These are phyloP conservation scores for Pimpla rufipes DNA, from an alignment of 2,888 invertebrate species.

Conservation along the genomic window DNA sequence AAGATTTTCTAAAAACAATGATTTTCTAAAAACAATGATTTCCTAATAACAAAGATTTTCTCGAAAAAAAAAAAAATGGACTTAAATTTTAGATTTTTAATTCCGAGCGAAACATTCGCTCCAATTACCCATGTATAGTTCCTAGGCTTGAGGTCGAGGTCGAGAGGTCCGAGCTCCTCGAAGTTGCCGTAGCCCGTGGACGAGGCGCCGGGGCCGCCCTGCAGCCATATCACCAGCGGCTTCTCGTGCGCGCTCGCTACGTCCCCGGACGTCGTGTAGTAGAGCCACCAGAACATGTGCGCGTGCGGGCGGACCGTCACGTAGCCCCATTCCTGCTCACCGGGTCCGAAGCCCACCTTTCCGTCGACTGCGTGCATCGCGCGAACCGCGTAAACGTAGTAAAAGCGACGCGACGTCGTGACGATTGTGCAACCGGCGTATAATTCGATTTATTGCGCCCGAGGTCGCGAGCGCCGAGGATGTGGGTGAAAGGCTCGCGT, in stretches of 20 bases:
- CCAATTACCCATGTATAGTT: slow-evolving; percentile 91
- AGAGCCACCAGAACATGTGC: slow-evolving; percentile 96
- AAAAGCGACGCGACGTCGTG: neutral
- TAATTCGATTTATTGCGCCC: neutral
- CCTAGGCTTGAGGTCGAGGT: slow-evolving; percentile 89
- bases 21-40: too few species aligned
- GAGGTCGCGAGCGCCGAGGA: neutral
- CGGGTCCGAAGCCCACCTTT: slow-evolving; percentile 86
- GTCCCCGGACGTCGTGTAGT: slow-evolving; percentile 90
- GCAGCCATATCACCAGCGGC: slow-evolving; percentile 95
- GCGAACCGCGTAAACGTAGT: too few species aligned
- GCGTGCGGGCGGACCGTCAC: slow-evolving; percentile 91
- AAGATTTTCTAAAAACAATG: too few species aligned
- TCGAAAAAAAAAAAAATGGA: too few species aligned
- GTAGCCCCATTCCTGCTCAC: slow-evolving; percentile 91
- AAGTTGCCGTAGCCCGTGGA: slow-evolving; percentile 95
- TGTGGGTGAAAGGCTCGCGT: slow-evolving; percentile 2
- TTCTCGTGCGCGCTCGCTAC: slow-evolving; percentile 87
- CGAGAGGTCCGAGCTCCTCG: slow-evolving; percentile 92
- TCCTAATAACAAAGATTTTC: too few species aligned
- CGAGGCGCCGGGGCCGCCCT: slow-evolving; percentile 95
- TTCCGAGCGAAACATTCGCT: neutral
- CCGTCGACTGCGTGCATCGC: slow-evolving; percentile 60
- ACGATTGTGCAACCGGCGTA: slow-evolving; percentile 4
- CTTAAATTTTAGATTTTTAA: too few species aligned